Evolutionary conservation across 2,113 vertebrate genomes (phyloP).

Genomic region (Clarias macrocephalus): DNA sequence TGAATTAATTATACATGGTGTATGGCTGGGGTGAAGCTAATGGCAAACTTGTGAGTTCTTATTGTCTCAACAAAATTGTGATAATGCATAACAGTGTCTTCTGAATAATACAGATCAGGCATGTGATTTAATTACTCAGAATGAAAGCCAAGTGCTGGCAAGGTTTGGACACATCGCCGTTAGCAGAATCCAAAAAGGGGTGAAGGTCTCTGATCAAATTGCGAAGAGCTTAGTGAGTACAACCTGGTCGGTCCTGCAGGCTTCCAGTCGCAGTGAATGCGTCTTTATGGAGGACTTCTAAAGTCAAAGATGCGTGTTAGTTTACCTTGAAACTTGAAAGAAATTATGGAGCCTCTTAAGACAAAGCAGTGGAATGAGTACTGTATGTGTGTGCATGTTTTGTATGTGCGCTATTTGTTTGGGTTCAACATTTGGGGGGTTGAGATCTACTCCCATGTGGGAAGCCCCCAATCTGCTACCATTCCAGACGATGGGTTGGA

Average conservation of each 20-base stretch:
- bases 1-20: constrained; percentile 67
- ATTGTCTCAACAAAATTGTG: constrained; percentile 63
- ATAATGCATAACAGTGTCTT: constrained; percentile 67
- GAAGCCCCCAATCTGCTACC: too few relatives aligned
- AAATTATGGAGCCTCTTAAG: background rate
- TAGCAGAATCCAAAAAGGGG: constrained; percentile 59
- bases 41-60: constrained; percentile 53
- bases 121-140: constrained; percentile 74
- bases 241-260: constrained; percentile 5
- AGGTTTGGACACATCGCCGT: constrained; percentile 21
- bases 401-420: background rate
- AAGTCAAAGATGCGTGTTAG: background rate
- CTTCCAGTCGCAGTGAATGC: background rate
- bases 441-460: too few relatives aligned
- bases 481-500: too few relatives aligned
- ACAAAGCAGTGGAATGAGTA: too few relatives aligned
- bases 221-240: background rate
- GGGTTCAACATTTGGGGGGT: too few relatives aligned
- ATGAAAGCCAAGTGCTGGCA: constrained; percentile 61
- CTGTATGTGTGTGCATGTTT: background rate
- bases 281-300: background rate
- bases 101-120: constrained; percentile 72
- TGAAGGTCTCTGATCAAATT: constrained; percentile 48
- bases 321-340: background rate
- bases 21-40: constrained; percentile 48